Evolutionary conservation across 2,113 vertebrate species (phyloP), one percentile per base, ranked within the genome.

Genomic region (Syrrhaptes paradoxus): DNA sequence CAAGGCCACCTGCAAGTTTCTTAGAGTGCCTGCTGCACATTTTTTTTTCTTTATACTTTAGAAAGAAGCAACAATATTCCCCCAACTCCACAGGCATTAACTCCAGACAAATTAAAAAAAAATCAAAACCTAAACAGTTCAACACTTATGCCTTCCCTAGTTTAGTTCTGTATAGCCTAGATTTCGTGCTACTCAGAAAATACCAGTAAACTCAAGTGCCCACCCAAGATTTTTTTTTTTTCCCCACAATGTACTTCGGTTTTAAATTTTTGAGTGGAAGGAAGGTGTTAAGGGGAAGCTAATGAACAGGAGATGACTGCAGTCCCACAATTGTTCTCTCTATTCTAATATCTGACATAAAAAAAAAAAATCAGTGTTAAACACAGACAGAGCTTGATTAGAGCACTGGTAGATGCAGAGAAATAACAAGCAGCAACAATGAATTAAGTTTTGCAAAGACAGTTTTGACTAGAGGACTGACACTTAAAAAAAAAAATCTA

Each of bases 391-490:
- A 94, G 46, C 31, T 88, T 62, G 46, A 70, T 70, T 55, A 83
- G 34, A 75, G n/a, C 48, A 57, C 41, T 75, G 66, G 43, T 8
- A 93, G 89, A 95, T 17, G 59, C 55, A 86, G 28, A 83, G 75
- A 90, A 95, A 89, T 38, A 77, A 86, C 87, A 97, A 90, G 43
- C 20, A 81, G 43, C 59, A 93, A 77, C 34, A 77, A 51, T 19
- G 22, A 93, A 66, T 83, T 49, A 80, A 62, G 32, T 43, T 38
- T 63, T 38, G 48, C 55, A 38, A 89, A 73, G 71, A 88, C 63
- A 41, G 36, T 80, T 92, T n/a, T 45, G 36, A 84, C 61, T 32
- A 67, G 25, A 75, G 31, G 24, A 82, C 36, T 65, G 59, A 87
- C 62, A 65, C 68, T 6, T 34, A 82, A 76, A 94, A 89, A 10